A percentile compares a stretch with the other conserved stretches of the same genome.
phyloP scores from a whole-genome alignment of 2,113 vertebrate genomes.

The Dolichallabes microphthalmus region DNA sequence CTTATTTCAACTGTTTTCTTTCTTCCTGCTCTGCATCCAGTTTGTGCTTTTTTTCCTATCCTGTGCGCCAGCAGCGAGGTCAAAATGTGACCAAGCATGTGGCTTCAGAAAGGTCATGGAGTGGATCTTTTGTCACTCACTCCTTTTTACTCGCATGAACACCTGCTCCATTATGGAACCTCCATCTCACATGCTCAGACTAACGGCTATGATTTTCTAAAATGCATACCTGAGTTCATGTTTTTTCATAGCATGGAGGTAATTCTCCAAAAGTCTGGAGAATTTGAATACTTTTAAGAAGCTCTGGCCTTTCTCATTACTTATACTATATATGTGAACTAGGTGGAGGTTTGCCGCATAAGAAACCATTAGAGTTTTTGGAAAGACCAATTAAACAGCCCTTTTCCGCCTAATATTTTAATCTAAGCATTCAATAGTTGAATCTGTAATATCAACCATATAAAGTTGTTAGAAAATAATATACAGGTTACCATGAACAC shows the following conservation, averaged over 20 bases:
- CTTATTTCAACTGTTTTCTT: neutral
- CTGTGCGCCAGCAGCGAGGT: neutral
- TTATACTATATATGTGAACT: neutral
- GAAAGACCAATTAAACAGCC: neutral
- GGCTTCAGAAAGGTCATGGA: constrained; percentile 41
- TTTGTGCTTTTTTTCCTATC: neutral
- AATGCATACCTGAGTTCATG: constrained; percentile 42
- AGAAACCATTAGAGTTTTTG: neutral
- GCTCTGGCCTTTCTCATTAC: neutral
- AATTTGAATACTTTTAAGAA: constrained; percentile 10
- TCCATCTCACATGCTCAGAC: constrained; percentile 23
- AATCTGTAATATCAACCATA: neutral
- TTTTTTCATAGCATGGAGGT: constrained; percentile 10
- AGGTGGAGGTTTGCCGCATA: neutral
- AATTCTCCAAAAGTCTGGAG: constrained; percentile 9
- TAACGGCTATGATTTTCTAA: constrained; percentile 45
- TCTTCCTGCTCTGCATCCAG: neutral
- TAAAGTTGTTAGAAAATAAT: neutral
- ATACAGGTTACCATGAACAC: neutral
- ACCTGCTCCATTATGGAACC: constrained; percentile 51
- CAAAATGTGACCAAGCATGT: constrained; percentile 35
- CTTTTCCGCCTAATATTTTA: neutral
- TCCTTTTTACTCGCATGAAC: constrained; percentile 18
- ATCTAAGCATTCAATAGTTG: neutral
- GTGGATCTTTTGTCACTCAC: constrained; percentile 19